Evolutionary conservation across 2,888 invertebrate genomes (phyloP), one percentile per base, ranked within the genome.

Genomic region (Elysia crispata): DNA sequence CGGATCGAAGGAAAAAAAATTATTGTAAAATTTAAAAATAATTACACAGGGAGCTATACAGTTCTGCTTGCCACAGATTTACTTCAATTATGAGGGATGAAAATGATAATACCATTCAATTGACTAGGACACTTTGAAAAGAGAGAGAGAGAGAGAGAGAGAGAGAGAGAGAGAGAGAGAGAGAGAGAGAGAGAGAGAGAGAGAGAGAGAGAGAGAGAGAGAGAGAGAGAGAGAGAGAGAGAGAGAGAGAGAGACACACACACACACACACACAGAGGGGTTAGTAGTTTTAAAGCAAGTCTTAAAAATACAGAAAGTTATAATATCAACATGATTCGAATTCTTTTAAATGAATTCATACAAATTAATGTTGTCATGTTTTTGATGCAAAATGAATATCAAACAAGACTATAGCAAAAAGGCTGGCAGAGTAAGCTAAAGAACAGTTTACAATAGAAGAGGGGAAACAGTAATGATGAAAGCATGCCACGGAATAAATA

Each of bases 151-250:
- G 30, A 23, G 20, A 28, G 23, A 6, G 30, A 28, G 15, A 69
- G 31, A 69, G 69, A 69, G 69, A 69, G 69, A 69, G 69, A 69
- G 66, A 67, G 66, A 67, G 66, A 28, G 28, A 66, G 66, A 28
- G 28, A 67, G 69, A 69, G 69, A 69, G 69, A 69, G 69, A 33
- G 69, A 69, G 69, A 69, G 33, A 69, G 69, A 69, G 69, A 69
- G 69, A 69, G 69, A 69, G 69, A 31, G 69, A 69, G 69, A 69
- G 69, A 69, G 69, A 69, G 69, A 69, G 69, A 69, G 31, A 23
- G 31, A 30, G 31, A 69, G 69, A 69, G 41, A 69, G 69, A 69
- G 30, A 69, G 31, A 69, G n/a, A 69, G 31, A 69, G n/a, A n/a
- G n/a, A n/a, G n/a, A n/a, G n/a, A n/a, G 67, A 25, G 67, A 25